Base-by-base conservation (phyloP, 2,113 vertebrate species). In the Peucedramus taeniatus region DNA sequence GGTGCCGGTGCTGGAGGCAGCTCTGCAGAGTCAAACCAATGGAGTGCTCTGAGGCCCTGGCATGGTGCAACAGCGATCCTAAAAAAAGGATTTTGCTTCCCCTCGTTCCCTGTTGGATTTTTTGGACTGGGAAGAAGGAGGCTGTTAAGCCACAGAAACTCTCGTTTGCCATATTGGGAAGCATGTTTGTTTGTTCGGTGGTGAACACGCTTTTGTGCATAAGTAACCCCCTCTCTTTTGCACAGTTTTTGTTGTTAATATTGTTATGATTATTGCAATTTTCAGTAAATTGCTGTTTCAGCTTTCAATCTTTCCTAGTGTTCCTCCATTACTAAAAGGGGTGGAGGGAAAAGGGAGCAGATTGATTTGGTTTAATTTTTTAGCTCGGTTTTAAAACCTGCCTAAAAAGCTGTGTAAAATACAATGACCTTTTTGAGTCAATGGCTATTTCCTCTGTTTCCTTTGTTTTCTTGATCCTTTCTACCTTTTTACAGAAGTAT, bases 151-250 rank as follows among this genome's bases (percentile, higher is more conserved):
- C 28, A 9, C 28, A 45, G 23, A 22, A 60, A 39, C 12, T 19
- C 54, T 44, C 19, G 12, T 45, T 53, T 0, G 0, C 39, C 8
- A 2, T 15, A 8, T 13, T 53, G 39, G 15, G 39, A 39, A 69
- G 12, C 1, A 1, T 22, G n/a, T 53, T 60, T 23, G 15, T 33
- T 44, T 44, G 11, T 44, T 45, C 0, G 0, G 22, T 53, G 19
- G 28, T 45, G 10, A 28, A 53, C 28, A n/a, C 13, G 11, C 5
- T 37, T 68, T 5, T 23, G 45, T 60, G 19, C 8, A 28, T 51
- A 60, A 37, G 51, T 10, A 23, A 45, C 5, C 15, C 10, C n/a
- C 28, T 45, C 33, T 69, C 18, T 61, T 53, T 33, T 39, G 28
- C 23, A 45, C 5, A 3, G 12, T 11, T 33, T 53, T 39, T 60